A percentile compares a stretch with the other conserved stretches of the same genome.
These are phyloP conservation scores for Eumaeus atala DNA, from an alignment of 1,140 invertebrate species.

Conservation along the genomic window DNA sequence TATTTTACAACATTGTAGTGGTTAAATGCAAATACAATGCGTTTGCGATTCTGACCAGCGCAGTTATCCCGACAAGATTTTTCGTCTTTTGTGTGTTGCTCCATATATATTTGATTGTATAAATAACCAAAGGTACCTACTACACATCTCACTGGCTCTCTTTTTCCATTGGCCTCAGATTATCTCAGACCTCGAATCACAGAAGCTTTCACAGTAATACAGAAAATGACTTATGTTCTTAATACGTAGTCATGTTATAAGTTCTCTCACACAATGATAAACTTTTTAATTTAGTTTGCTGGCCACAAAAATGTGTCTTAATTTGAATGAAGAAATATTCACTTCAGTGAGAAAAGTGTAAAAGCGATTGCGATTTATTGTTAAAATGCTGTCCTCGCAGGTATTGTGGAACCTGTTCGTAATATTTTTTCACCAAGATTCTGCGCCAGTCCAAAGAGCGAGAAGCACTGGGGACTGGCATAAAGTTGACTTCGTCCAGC, in stretches of 20 bases:
- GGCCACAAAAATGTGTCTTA: too few relatives aligned
- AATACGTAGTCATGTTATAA: too few relatives aligned
- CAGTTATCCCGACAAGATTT: conserved; percentile 2
- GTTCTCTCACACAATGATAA: too few relatives aligned
- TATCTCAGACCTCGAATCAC: too few relatives aligned
- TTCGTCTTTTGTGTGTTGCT: not conserved
- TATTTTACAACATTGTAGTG: not conserved
- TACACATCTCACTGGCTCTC: not conserved
- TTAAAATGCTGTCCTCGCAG: conserved; percentile 12
- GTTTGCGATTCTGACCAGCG: conserved; percentile 1
- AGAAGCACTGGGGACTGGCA: not conserved
- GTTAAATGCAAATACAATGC: not conserved
- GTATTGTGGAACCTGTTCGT: conserved; percentile 12
- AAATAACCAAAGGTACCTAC: not conserved
- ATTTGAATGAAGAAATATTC: too few relatives aligned
- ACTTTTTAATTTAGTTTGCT: too few relatives aligned
- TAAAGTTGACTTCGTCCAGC: too few relatives aligned
- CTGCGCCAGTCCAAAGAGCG: not conserved
- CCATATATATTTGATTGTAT: not conserved
- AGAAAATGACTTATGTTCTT: too few relatives aligned
- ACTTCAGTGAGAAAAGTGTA: conserved; percentile 13
- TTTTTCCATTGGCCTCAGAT: not conserved
- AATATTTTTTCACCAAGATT: conserved; percentile 13
- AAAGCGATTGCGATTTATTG: conserved; percentile 12
- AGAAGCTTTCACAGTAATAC: too few relatives aligned